These are phyloP conservation scores for Penaeus indicus DNA, from an alignment of 1,140 invertebrate species.

Conservation along the genomic window DNA sequence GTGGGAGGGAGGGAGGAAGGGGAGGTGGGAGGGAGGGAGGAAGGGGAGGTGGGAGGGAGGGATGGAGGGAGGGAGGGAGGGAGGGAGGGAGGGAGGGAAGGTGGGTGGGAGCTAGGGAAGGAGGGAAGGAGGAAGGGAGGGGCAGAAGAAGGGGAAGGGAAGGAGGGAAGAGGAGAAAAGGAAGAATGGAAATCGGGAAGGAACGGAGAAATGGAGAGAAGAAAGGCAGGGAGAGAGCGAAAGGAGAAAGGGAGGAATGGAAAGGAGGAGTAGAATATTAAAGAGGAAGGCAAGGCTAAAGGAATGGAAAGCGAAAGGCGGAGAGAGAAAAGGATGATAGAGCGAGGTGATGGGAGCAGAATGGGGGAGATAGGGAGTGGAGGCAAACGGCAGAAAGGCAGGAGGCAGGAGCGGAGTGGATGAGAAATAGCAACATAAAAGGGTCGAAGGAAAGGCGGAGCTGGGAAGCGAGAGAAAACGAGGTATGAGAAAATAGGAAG, in stretches of 20 bases:
- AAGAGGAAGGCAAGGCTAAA: background rate
- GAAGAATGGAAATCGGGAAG: too few relatives aligned
- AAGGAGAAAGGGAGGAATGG: too few relatives aligned
- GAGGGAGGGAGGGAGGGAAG: background rate
- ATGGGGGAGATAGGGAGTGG: background rate
- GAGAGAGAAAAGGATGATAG: too few relatives aligned
- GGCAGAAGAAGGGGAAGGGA: background rate
- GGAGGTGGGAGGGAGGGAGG: background rate
- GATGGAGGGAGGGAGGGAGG: background rate
- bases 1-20: background rate
- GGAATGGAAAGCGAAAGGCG: too few relatives aligned
- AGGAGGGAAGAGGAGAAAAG: background rate
- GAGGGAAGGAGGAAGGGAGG: background rate
- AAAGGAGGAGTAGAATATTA: background rate
- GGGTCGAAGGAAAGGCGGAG: background rate
- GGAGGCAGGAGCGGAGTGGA: slow-evolving; percentile 15
- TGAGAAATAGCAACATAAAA: too few relatives aligned
- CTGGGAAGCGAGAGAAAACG: background rate
- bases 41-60: background rate
- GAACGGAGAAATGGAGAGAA: too few relatives aligned
- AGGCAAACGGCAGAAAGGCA: background rate
- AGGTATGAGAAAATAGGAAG: too few relatives aligned
- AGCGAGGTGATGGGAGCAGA: background rate
- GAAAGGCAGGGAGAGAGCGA: too few relatives aligned
- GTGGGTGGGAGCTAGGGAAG: background rate